Base-by-base conservation (phyloP, 2,797 vertebrate species). In the Gambelia wislizenii region DNA sequence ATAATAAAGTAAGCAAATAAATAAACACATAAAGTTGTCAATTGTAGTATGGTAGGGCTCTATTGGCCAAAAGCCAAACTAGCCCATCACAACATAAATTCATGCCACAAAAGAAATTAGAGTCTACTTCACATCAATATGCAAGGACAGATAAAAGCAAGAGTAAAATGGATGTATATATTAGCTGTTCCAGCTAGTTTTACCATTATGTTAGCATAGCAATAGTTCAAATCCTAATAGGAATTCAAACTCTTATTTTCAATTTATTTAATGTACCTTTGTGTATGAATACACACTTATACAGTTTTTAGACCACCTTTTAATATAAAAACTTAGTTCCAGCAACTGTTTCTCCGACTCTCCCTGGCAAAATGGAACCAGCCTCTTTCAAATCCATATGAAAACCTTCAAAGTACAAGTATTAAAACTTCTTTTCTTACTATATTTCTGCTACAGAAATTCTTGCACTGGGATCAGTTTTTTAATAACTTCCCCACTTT, bases 1-100 rank as follows among this genome's bases (percentile, higher is more conserved):
- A 96, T 95, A 95, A 80, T 93, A 20, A 64, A 85, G 12, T 22
- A 74, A 7, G 4, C 0, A 59, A 25, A 25, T 16, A 92, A 76
- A 93, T 12, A 81, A 72, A 49, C 33, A 64, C 3, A 49, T 49
- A 49, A 49, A 22, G 0, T 78, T 91, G 91, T 18, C 67, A 90
- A 87, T 67, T 82, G 30, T 54, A 84, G 4, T 64, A 47, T 3
- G 4, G 0, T 18, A 86, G 1, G 25, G 84, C 12, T 20, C 2
- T 83, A 89, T 30, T 86, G 0, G 14, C 4, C 0, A 33, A 3
- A 56, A 0, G 6, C 3, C 87, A 49, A 30, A 22, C n/a, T 2
- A 49, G 74, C 47, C 0, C 22, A 49, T 27, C 16, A 14, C 18
- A 78, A 14, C 42, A 79, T 20, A 56, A 79, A 18, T 42, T 30